Conservation (phyloP, 1,140 invertebrate genomes). For the Ctenoplectra terminalis region DNA sequence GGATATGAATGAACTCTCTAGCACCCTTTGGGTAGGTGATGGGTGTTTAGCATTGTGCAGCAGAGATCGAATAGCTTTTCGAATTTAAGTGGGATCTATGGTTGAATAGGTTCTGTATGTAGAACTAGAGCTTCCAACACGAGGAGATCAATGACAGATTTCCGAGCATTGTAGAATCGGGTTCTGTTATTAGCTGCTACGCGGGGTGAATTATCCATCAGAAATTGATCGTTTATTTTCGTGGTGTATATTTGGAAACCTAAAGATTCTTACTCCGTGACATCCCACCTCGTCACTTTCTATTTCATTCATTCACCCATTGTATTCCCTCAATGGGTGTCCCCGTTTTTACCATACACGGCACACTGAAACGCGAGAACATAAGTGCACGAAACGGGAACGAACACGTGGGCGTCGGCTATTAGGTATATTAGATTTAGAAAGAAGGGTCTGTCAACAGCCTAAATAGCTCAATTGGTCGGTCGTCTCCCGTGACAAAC, state of each 20-base stretch:
- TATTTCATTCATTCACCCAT: too few relatives aligned
- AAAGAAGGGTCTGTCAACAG: neutral
- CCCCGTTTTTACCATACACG: neutral
- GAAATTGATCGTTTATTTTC: too few relatives aligned
- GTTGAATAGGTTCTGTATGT: neutral
- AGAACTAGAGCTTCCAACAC: too few relatives aligned
- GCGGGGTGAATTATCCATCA: too few relatives aligned
- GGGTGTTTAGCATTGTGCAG: neutral
- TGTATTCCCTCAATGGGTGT: neutral
- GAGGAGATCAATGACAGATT: too few relatives aligned
- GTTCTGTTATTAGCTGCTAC: neutral
- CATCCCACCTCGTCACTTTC: too few relatives aligned
- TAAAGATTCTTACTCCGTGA: too few relatives aligned
- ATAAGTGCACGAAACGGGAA: neutral
- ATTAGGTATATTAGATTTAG: neutral
- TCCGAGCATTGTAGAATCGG: neutral
- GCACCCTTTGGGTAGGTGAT: neutral
- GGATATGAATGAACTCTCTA: neutral
- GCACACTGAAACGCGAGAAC: neutral
- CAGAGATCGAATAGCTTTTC: neutral
- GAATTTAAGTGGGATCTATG: neutral
- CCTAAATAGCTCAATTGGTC: neutral
- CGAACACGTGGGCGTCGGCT: slow-evolving; percentile 1
- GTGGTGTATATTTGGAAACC: too few relatives aligned
- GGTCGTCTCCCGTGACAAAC: neutral